These are phyloP conservation scores for Tachyglossus aculeatus DNA, from an alignment of 2,797 vertebrate species.

Conservation along the genomic window DNA sequence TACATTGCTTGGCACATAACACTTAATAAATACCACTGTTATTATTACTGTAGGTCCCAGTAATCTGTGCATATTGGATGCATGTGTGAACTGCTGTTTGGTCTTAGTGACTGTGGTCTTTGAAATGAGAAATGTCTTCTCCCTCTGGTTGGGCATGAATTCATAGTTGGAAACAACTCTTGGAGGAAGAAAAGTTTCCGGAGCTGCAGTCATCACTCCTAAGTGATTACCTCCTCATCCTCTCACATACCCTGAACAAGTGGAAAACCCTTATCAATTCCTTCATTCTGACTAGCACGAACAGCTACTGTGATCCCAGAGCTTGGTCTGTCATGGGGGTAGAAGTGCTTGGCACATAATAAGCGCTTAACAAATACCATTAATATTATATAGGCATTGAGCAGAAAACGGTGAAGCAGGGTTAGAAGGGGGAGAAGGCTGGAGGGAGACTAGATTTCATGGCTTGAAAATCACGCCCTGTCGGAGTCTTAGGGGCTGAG, in stretches of 20 bases:
- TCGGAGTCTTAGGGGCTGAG: no score
- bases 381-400: background rate
- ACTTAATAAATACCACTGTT: no score
- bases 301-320: background rate
- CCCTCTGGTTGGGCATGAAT: no score
- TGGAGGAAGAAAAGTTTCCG: background rate
- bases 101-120: background rate
- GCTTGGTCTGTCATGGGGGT: background rate
- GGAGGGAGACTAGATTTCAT: no score
- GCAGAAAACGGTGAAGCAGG: background rate
- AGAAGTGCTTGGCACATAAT: no score
- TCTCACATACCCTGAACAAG: fast-evolving
- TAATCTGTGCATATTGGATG: no score
- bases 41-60: no score
- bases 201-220: background rate
- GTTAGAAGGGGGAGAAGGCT: fast-evolving
- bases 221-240: background rate
- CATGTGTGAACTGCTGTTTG: no score
- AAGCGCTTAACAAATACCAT: no score
- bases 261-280: background rate
- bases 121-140: background rate
- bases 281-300: background rate
- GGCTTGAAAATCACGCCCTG: no score
- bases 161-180: background rate
- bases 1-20: no score